Conservation (phyloP, 2,888 invertebrate species). For the Cerastis rubricosa region DNA sequence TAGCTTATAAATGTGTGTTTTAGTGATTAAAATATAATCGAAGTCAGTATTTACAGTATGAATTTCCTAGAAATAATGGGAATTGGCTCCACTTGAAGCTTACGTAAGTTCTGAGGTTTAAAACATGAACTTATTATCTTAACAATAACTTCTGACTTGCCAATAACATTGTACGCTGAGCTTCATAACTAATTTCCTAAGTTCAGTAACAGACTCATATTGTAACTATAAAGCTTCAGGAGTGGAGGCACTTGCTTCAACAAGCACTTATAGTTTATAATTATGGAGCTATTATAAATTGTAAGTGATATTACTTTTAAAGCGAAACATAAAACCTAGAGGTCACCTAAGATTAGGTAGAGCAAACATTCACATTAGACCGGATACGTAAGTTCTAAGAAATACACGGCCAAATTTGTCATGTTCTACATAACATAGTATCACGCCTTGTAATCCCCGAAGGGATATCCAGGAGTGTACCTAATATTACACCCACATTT, state of each 20-base stretch:
- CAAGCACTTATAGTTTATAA: slow-evolving; percentile 13
- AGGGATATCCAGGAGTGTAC: too few relatives aligned
- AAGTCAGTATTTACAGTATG: not conserved
- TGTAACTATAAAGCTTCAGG: slow-evolving; percentile 9
- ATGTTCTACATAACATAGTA: too few relatives aligned
- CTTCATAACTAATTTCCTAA: slow-evolving; percentile 20
- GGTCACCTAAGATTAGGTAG: too few relatives aligned
- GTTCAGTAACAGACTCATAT: slow-evolving; percentile 3
- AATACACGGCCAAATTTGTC: too few relatives aligned
- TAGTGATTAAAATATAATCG: not conserved
- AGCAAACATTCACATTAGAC: too few relatives aligned
- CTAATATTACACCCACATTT: too few relatives aligned
- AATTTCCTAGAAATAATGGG: not conserved
- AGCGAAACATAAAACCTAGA: not conserved
- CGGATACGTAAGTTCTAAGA: too few relatives aligned
- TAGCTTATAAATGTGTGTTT: not conserved
- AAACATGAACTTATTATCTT: not conserved
- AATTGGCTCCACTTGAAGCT: not conserved
- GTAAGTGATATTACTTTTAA: not conserved
- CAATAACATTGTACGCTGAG: slow-evolving; percentile 11
- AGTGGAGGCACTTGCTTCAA: slow-evolving; percentile 15
- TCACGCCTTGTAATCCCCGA: too few relatives aligned
- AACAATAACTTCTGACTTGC: slow-evolving; percentile 8
- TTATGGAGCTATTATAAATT: not conserved
- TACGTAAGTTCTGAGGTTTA: not conserved